These are phyloP conservation scores for Harpegnathos saltator DNA, from an alignment of 1,140 invertebrate genomes.

Conservation along the genomic window DNA sequence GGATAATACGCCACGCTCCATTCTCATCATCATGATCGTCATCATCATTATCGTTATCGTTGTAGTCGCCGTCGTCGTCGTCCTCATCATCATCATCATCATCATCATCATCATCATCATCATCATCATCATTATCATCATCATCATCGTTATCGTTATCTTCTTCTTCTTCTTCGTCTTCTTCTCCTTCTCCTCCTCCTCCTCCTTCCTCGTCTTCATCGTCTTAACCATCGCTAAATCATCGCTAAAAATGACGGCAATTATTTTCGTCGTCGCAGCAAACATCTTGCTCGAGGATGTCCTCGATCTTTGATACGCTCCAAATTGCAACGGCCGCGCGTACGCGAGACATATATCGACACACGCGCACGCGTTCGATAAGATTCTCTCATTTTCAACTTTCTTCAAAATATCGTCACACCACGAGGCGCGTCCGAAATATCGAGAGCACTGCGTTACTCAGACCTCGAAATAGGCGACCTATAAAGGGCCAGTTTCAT, in stretches of 20 bases:
- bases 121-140: slow-evolving; percentile 54
- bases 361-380: neutral
- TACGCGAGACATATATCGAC: no score
- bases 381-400: neutral
- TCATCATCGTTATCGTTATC: slow-evolving; percentile 57
- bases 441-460: slow-evolving; percentile 52
- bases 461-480: slow-evolving; percentile 65
- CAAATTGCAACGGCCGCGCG: neutral
- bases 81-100: slow-evolving; percentile 41
- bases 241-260: slow-evolving; percentile 31
- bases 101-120: slow-evolving; percentile 58
- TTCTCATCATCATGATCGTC: slow-evolving; percentile 66
- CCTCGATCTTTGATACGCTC: slow-evolving; percentile 21
- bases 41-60: slow-evolving; percentile 58
- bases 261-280: slow-evolving; percentile 56
- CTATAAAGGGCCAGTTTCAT: slow-evolving; percentile 67
- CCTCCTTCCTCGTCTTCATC: slow-evolving; percentile 59
- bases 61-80: slow-evolving; percentile 70
- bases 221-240: slow-evolving; percentile 52
- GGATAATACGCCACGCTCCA: slow-evolving; percentile 61
- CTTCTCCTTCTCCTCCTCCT: slow-evolving; percentile 42
- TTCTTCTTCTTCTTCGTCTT: slow-evolving; percentile 61
- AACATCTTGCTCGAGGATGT: neutral
- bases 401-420: neutral
- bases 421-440: slow-evolving; percentile 37